Base-by-base conservation (phyloP, 2,113 vertebrate genomes). In the Nycticorax nycticorax region DNA sequence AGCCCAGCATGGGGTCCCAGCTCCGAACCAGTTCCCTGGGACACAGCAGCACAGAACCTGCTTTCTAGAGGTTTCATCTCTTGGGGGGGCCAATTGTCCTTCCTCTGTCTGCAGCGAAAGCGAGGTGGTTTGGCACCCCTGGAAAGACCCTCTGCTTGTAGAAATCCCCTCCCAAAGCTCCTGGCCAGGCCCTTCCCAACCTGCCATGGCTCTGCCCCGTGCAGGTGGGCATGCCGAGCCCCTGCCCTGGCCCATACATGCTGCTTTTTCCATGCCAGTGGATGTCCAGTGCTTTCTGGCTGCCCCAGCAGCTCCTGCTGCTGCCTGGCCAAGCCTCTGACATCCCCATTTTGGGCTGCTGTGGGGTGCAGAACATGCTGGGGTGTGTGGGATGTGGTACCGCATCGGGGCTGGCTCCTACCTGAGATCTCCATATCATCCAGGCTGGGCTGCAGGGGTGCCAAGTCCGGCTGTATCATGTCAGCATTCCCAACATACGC, bases 391-490 rank as follows among this genome's bases (percentile, higher is more conserved):
- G 63, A 32, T 55, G 26, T 33, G 48, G 43, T 50, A 33, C 19
- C 0, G 0, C 21, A 56, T 14, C 41, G 3, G 4, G 66, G 18
- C 28, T 41, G 75, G 60, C 35, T 94, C 96, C 85, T 97, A 99
- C 99, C 99, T 97, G 99, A 99, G 92, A 99, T 99, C 60, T 99
- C 99, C 99, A 99, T 99, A 71, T 99, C 99, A 27, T 99, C 99
- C 86, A 99, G 96, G 96, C 98, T 99, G 89, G 99, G 99, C 97
- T 99, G 99, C 87, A 99, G 98, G 0, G 99, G 99, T 1, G 99
- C 98, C 97, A 99, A 94, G 74, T 99, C 99, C 0, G 99, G 99
- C 95, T 99, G 99, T 96, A 99, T 99, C 97, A 99, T 99, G 76
- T 99, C 99, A 72, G 99, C 99, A 33, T 99, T 99, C 95, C 98